Evolutionary conservation across 2,797 vertebrate species (phyloP).

Genomic region (Silurus lanzhouensis): DNA sequence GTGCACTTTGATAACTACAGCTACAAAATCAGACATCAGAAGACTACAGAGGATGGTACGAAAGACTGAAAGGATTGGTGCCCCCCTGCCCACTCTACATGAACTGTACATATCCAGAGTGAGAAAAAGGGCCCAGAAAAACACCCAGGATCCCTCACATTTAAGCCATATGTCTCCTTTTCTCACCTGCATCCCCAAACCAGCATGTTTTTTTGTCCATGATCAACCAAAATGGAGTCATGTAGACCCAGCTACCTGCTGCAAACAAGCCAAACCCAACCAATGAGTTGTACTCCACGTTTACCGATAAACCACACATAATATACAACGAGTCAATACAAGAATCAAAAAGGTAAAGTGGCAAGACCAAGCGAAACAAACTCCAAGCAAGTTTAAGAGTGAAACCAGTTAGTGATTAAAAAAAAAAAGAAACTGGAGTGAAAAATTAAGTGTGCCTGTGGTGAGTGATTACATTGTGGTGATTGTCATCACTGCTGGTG

Average conservation of each 20-base stretch:
- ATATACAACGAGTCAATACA: too few relatives aligned
- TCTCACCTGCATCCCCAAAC: background rate
- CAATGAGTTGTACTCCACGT: background rate
- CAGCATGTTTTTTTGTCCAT: background rate
- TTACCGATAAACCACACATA: background rate
- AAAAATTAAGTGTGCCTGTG: background rate
- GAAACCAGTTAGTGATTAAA: slow-evolving; percentile 3
- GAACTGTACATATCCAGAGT: too few relatives aligned
- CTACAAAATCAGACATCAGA: too few relatives aligned
- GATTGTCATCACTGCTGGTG: slow-evolving; percentile 5
- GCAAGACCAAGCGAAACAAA: background rate
- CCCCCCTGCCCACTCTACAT: too few relatives aligned
- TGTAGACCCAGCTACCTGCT: background rate
- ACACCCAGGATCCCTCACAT: too few relatives aligned
- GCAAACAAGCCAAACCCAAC: background rate
- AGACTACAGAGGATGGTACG: too few relatives aligned
- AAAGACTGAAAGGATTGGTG: too few relatives aligned
- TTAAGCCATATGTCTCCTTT: background rate
- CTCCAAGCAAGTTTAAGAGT: background rate
- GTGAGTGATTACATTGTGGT: slow-evolving; percentile 14
- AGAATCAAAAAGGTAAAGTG: background rate
- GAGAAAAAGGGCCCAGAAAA: too few relatives aligned
- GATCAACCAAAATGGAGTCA: background rate
- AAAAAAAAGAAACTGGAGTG: background rate
- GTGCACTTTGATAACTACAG: too few relatives aligned